phyloP scores from a whole-genome alignment of 1,140 invertebrate species.

The Aphelinus atriplicis region DNA sequence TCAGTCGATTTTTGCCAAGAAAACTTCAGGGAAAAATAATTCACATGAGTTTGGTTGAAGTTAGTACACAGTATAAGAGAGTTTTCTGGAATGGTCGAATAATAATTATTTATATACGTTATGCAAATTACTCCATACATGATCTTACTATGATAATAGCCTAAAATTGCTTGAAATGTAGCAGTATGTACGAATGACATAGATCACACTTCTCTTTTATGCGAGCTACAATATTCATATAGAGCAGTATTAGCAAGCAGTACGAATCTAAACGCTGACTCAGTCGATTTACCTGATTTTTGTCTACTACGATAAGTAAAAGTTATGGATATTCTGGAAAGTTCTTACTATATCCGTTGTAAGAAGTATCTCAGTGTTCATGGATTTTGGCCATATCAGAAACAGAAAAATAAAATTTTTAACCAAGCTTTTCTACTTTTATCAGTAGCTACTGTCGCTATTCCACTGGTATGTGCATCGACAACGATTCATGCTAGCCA shows the following conservation, averaged over 20 bases:
- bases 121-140: no score
- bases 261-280: background rate
- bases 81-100: no score
- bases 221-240: conserved; percentile 2
- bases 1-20: no score
- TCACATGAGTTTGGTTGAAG: no score
- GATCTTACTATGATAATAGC: conserved; percentile 12
- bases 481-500: no score
- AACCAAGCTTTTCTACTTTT: background rate
- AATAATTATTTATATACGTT: no score
- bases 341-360: conserved; percentile 2
- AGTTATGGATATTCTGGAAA: conserved; percentile 19
- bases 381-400: conserved; percentile 21
- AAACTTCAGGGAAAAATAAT: no score
- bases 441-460: background rate
- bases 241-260: background rate
- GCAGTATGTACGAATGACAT: background rate
- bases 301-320: background rate
- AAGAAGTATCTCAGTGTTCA: conserved; percentile 27
- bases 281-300: no score
- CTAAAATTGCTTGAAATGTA: background rate
- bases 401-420: background rate
- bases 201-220: background rate
- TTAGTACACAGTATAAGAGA: no score
- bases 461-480: background rate